Conservation (phyloP, 2,113 vertebrate genomes). For the Butastur rufipennis region DNA sequence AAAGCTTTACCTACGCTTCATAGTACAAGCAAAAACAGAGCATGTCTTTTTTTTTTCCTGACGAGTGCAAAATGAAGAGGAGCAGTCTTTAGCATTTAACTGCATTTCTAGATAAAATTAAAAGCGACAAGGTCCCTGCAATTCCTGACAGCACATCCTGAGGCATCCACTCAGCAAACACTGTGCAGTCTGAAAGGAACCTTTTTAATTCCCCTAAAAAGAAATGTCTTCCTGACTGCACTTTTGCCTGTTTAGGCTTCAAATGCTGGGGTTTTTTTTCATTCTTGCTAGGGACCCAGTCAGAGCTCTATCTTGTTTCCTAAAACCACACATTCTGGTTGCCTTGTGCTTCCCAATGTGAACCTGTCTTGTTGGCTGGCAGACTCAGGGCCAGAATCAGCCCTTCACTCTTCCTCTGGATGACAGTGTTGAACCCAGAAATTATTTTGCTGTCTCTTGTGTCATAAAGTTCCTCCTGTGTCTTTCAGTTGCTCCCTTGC, state of each 20-base stretch:
- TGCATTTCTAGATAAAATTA: neutral
- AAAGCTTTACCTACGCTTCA: neutral
- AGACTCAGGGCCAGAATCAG: neutral
- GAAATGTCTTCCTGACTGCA: neutral
- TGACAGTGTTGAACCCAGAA: neutral
- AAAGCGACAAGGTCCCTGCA: neutral
- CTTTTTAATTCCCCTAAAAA: neutral
- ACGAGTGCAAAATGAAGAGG: neutral
- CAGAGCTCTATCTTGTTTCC: neutral
- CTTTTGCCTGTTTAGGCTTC: neutral
- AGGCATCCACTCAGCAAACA: neutral
- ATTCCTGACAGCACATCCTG: neutral
- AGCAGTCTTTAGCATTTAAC: neutral
- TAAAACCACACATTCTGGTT: fast-evolving
- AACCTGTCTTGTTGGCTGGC: neutral
- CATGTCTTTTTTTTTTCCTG: too few relatives aligned
- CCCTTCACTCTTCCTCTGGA: neutral
- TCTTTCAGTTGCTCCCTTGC: neutral
- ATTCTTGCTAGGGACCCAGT: neutral
- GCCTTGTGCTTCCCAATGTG: neutral
- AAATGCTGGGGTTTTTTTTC: neutral
- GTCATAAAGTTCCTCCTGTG: neutral
- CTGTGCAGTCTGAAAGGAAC: neutral
- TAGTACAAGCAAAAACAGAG: neutral
- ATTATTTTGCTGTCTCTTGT: neutral